Evolutionary conservation across 2,888 invertebrate species (phyloP).

Genomic region (Lasiommata megera): DNA sequence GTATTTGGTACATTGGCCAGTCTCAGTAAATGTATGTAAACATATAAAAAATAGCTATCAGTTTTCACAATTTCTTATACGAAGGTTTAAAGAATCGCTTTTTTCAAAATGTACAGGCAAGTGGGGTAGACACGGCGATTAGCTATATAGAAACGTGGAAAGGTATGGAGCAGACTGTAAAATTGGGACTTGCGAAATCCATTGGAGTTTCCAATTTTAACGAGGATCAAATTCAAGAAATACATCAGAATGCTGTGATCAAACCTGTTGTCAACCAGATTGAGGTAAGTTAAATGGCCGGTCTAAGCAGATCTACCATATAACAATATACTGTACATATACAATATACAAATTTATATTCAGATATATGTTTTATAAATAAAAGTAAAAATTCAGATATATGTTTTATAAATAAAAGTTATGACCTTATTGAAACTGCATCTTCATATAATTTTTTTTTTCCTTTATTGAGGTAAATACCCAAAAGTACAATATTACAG

Average conservation of each 20-base stretch:
- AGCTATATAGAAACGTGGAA: conserved; percentile 88
- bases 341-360: no score
- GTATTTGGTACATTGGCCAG: conserved; percentile 92
- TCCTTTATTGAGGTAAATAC: no score
- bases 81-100: no score
- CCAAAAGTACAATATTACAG: no score
- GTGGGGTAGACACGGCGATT: conserved; percentile 74
- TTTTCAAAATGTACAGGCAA: conserved; percentile 41
- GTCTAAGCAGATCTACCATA: no score
- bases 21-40: conserved; percentile 74
- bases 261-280: conserved; percentile 84
- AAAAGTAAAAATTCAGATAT: no score
- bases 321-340: no score
- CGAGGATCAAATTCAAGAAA: conserved; percentile 83
- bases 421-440: no score
- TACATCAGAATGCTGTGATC: conserved; percentile 79
- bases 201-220: conserved; percentile 93
- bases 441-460: no score
- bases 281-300: conserved; percentile 46
- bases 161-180: conserved; percentile 87
- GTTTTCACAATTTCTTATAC: no score
- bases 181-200: conserved; percentile 83
- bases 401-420: no score
- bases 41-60: neutral
- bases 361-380: no score